phyloP scores from a whole-genome alignment of 2,888 invertebrate species.

The Automeris io region DNA sequence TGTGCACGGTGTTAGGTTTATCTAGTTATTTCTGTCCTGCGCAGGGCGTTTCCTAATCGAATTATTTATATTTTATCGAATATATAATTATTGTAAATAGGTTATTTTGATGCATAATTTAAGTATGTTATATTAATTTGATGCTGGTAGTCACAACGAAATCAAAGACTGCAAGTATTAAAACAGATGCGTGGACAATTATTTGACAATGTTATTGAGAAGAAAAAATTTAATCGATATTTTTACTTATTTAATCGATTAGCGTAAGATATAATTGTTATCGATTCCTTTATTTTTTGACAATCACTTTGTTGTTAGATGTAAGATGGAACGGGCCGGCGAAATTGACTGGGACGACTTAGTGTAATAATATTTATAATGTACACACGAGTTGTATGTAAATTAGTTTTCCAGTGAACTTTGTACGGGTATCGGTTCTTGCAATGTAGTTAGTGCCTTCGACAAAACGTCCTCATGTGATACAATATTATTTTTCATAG shows the following conservation, averaged over 20 bases:
- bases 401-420: constrained; percentile 13
- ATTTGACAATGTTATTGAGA: constrained; percentile 48
- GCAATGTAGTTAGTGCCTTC: constrained; percentile 63
- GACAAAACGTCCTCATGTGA: constrained; percentile 72
- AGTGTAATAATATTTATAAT: constrained; percentile 9
- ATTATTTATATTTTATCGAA: constrained; percentile 53
- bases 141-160: constrained; percentile 75
- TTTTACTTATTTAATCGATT: constrained; percentile 62
- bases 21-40: constrained; percentile 37
- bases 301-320: constrained; percentile 55
- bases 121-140: constrained; percentile 32
- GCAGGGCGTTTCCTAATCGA: constrained; percentile 60
- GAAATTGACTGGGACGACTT: constrained; percentile 6
- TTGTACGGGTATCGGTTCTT: constrained; percentile 11
- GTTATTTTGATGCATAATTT: constrained; percentile 15
- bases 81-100: constrained; percentile 58
- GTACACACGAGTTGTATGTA: constrained; percentile 12
- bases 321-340: constrained; percentile 21
- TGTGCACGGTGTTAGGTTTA: constrained; percentile 53
- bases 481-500: constrained; percentile 63
- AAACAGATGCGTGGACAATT: constrained; percentile 26
- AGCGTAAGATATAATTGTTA: constrained; percentile 45
- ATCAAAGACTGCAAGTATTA: constrained; percentile 72
- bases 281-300: constrained; percentile 69
- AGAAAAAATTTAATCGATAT: constrained; percentile 31